Base-by-base conservation (phyloP, 1,140 invertebrate genomes). In the Zaprionus ornatus region DNA sequence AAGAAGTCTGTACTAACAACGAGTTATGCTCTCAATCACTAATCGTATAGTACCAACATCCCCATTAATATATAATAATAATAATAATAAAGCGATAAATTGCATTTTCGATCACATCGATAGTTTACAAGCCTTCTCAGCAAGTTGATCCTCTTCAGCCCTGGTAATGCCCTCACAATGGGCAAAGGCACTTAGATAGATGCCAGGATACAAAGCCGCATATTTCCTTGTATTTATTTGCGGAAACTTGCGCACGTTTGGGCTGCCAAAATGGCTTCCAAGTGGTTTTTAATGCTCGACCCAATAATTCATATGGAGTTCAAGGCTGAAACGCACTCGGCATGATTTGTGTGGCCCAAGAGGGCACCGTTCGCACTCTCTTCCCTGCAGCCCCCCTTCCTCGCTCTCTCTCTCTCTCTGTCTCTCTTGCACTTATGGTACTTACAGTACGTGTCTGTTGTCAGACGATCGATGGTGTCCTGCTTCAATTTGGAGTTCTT, bases 401-500 rank as follows among this genome's bases (percentile, higher is more conserved):
- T n/a, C n/a, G n/a, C 42, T 27, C 23, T n/a, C 50, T 27, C 4
- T 0, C 21, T 17, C 23, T 45, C 2, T n/a, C 15, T 9, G 2
- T 19, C n/a, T 9, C 7, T 2, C 17, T 50, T 19, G 3, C 37
- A 40, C 15, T 15, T 25, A 48, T 25, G 19, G 27, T 82, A 97
- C 97, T 98, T 94, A 98, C 97, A 98, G 94, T 98, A 98, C 76
- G 97, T 98, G 82, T 96, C 96, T 52, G 95, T 96, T 79, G 96
- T 97, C 61, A 98, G 95, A 80, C 97, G 95, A 93, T 97, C 96
- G 92, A 98, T 97, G 71, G 97, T 97, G 93, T 98, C 97, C 93
- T 97, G 96, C 94, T 97, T 98, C 91, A 98, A 95, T 94, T 98
- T 98, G 19, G 97, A 98, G 92, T 98, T 98, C 94, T 97, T 97